These are phyloP conservation scores for Nanger granti DNA, from an alignment of 2,113 vertebrate species.

Conservation along the genomic window DNA sequence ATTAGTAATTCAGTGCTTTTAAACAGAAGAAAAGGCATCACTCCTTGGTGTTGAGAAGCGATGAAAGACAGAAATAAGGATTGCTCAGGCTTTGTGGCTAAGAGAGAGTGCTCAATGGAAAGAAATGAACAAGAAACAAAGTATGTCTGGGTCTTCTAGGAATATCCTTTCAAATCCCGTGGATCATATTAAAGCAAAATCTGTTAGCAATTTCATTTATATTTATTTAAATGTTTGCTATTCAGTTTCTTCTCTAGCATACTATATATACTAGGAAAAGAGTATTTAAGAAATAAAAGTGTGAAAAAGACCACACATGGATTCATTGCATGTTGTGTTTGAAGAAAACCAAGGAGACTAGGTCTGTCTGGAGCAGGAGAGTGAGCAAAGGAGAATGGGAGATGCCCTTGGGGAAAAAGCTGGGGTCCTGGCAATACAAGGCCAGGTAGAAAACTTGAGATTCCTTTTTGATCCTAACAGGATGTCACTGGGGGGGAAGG, in stretches of 20 bases:
- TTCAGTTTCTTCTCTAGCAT: background rate
- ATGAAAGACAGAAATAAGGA: background rate
- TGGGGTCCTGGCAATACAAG: background rate
- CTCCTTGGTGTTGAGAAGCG: background rate
- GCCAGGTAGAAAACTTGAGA: background rate
- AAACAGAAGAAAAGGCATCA: background rate
- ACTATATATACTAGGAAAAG: background rate
- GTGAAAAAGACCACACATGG: background rate
- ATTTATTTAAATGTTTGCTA: background rate
- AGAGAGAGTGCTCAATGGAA: background rate
- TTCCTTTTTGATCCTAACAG: background rate
- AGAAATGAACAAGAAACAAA: background rate
- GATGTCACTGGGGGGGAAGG: background rate
- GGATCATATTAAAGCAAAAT: background rate
- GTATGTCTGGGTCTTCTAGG: background rate
- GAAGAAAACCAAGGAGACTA: background rate
- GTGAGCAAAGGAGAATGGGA: background rate
- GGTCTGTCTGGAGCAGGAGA: background rate
- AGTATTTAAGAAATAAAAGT: background rate
- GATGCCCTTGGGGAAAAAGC: background rate
- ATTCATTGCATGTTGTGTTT: background rate
- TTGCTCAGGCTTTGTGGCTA: background rate
- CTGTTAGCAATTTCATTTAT: background rate
- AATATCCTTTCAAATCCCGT: background rate
- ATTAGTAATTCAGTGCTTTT: background rate